Percentiles rank a stretch among this genome's conserved stretches.
These are phyloP conservation scores for Cataglyphis livida DNA, from an alignment of 2,888 invertebrate species.

Conservation along the genomic window DNA sequence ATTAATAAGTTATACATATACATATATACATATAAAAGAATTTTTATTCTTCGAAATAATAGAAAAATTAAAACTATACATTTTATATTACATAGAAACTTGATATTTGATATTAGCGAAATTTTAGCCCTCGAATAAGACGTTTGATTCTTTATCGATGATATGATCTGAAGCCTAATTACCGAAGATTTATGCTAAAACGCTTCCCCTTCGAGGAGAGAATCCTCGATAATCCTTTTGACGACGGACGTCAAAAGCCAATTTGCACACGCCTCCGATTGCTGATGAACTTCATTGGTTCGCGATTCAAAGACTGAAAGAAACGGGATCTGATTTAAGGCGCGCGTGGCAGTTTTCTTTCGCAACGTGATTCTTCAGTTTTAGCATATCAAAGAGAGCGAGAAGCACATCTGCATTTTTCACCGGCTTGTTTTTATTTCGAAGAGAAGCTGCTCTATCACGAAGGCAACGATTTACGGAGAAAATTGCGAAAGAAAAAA, in stretches of 20 bases:
- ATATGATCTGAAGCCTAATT: slow-evolving; percentile 28
- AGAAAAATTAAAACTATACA: neutral
- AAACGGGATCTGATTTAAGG: slow-evolving; percentile 22
- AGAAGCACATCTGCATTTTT: slow-evolving; percentile 6
- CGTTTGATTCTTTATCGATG: neutral
- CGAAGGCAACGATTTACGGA: slow-evolving; percentile 20
- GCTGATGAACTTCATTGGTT: slow-evolving; percentile 29
- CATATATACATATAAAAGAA: neutral
- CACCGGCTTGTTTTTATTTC: neutral
- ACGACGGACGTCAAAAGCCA: slow-evolving; percentile 21
- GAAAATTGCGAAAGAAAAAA: neutral
- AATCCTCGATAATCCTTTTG: slow-evolving; percentile 27
- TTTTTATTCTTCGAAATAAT: neutral
- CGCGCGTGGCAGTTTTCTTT: slow-evolving; percentile 23
- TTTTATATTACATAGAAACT: neutral
- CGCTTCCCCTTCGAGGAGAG: neutral
- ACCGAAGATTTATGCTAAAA: slow-evolving; percentile 30
- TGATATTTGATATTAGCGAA: neutral
- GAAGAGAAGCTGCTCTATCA: neutral
- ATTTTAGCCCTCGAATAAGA: neutral
- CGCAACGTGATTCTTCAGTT: neutral
- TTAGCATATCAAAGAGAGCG: slow-evolving; percentile 49
- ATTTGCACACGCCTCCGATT: slow-evolving; percentile 23
- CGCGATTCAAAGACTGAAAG: slow-evolving; percentile 24
- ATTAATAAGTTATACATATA: neutral